Conservation (phyloP, 2,797 vertebrate genomes). For the Choloepus didactylus region DNA sequence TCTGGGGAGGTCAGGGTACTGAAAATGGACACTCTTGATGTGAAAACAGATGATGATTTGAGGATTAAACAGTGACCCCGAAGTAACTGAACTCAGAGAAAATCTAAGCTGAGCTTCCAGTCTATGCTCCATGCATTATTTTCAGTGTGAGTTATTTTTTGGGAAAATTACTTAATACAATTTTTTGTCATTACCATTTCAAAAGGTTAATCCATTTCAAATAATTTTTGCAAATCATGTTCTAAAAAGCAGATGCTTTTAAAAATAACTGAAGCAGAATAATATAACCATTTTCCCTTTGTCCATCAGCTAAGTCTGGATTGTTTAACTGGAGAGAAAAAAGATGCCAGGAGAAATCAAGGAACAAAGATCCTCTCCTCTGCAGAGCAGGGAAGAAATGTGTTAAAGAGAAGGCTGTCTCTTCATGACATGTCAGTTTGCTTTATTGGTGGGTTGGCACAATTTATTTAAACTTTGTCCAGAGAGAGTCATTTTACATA, state of each 20-base stretch:
- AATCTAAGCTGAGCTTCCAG: not conserved
- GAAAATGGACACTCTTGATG: accelerated
- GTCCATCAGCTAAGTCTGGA: conserved; percentile 46
- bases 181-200: conserved; percentile 61
- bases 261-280: conserved; percentile 60
- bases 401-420: conserved; percentile 22
- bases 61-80: not conserved
- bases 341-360: not conserved
- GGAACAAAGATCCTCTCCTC: conserved; percentile 60
- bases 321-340: conserved; percentile 42
- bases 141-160: conserved; percentile 31
- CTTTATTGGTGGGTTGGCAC: conserved; percentile 38
- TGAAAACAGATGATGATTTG: not conserved
- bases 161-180: conserved; percentile 52
- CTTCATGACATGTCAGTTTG: conserved; percentile 44
- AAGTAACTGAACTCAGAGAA: not conserved
- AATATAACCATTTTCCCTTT: conserved; percentile 27
- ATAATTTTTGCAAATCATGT: conserved; percentile 57
- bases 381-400: not conserved
- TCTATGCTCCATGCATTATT: not conserved
- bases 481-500: conserved; percentile 44
- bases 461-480: conserved; percentile 72
- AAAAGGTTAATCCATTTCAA: conserved; percentile 67
- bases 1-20: not conserved
- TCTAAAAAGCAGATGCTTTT: conserved; percentile 52